A percentile compares a stretch with the other conserved stretches of the same genome.
phyloP scores from a whole-genome alignment of 2,888 invertebrate species.

The Ectemnius cavifrons region DNA sequence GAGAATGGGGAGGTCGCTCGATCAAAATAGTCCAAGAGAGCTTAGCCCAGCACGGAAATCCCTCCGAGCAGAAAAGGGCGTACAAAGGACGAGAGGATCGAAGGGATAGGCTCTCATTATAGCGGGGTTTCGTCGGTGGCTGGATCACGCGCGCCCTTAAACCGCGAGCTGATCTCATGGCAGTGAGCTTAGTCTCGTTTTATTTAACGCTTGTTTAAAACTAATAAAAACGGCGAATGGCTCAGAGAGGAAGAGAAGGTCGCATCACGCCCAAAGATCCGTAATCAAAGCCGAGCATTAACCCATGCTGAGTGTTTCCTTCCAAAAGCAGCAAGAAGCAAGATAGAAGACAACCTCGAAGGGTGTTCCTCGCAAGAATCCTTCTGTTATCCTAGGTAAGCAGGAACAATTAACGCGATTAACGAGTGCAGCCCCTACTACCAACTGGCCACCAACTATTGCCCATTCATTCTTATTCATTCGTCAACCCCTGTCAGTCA shows the following conservation, averaged over 20 bases:
- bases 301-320: too few species aligned
- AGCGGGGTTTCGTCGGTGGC: slow-evolving; percentile 33
- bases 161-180: slow-evolving; percentile 68
- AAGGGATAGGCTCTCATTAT: slow-evolving; percentile 5
- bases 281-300: slow-evolving; percentile 66
- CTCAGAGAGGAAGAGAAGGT: slow-evolving; percentile 1
- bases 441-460: slow-evolving; percentile 5
- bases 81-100: slow-evolving; percentile 8
- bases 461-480: background rate
- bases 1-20: slow-evolving; percentile 16
- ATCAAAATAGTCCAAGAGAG: slow-evolving; percentile 38
- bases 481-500: background rate
- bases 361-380: slow-evolving; percentile 33
- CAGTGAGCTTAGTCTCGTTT: slow-evolving; percentile 71
- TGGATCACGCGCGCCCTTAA: slow-evolving; percentile 59
- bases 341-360: slow-evolving; percentile 38
- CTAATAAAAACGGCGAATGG: slow-evolving; percentile 70
- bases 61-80: slow-evolving; percentile 34
- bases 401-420: slow-evolving; percentile 41
- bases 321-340: background rate
- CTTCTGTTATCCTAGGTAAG: slow-evolving; percentile 14
- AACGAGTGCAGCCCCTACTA: slow-evolving; percentile 14
- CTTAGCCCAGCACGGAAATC: slow-evolving; percentile 47
- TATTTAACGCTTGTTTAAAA: slow-evolving; percentile 78
- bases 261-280: slow-evolving; percentile 47